These are phyloP conservation scores for Platalea minor DNA, from an alignment of 2,797 vertebrate species.

Conservation along the genomic window DNA sequence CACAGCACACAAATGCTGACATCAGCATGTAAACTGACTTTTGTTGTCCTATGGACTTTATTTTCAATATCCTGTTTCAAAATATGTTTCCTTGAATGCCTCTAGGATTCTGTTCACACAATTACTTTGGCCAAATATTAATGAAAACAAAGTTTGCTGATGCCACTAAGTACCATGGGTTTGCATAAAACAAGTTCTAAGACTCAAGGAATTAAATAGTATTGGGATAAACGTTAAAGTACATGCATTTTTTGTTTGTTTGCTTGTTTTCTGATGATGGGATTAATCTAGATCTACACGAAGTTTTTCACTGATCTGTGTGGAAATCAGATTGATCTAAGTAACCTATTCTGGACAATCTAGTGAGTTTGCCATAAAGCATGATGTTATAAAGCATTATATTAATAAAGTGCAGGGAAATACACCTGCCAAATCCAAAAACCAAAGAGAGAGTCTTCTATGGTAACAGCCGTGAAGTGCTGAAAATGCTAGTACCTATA, in stretches of 20 bases:
- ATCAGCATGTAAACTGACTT: slow-evolving; percentile 69
- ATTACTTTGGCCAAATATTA: slow-evolving; percentile 50
- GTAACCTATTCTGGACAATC: not conserved
- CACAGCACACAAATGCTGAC: slow-evolving; percentile 68
- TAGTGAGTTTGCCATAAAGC: not conserved
- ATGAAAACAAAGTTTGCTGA: slow-evolving; percentile 55
- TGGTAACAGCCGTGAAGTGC: not conserved
- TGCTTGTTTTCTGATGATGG: not conserved
- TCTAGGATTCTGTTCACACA: slow-evolving; percentile 37
- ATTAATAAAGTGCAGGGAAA: not conserved
- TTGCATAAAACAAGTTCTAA: slow-evolving; percentile 24
- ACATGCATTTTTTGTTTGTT: not conserved
- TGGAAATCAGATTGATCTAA: not conserved
- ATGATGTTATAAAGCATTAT: not conserved
- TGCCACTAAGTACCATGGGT: not conserved
- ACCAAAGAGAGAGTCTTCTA: not conserved
- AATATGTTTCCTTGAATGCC: slow-evolving; percentile 49
- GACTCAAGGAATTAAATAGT: not conserved
- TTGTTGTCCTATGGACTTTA: slow-evolving; percentile 67
- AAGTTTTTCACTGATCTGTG: not conserved
- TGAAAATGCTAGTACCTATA: not conserved
- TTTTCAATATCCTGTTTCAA: slow-evolving; percentile 79
- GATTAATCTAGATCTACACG: not conserved
- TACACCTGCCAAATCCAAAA: not conserved
- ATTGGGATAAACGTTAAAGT: not conserved